phyloP scores from a whole-genome alignment of 2,888 invertebrate species.

The Empis livida region DNA sequence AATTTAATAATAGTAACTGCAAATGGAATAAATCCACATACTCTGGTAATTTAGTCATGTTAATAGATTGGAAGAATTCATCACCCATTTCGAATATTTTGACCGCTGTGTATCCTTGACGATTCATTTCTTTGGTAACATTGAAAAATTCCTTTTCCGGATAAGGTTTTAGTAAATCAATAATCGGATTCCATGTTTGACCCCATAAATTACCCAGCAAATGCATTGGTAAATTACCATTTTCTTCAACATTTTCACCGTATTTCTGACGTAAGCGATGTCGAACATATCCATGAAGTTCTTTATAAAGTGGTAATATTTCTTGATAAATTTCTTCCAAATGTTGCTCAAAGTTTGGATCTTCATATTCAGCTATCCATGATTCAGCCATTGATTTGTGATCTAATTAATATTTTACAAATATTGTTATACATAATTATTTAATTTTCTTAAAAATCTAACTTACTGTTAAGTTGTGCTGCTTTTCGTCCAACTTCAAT shows the following conservation, averaged over 20 bases:
- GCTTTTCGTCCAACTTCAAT: constrained; percentile 54
- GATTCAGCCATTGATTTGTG: constrained; percentile 53
- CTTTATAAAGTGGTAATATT: constrained; percentile 64
- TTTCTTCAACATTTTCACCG: constrained; percentile 49
- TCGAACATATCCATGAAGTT: constrained; percentile 72
- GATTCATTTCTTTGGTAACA: constrained; percentile 54
- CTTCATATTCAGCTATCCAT: constrained; percentile 61
- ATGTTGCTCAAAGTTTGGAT: constrained; percentile 52
- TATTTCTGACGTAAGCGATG: constrained; percentile 55
- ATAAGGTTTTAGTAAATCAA: constrained; percentile 52
- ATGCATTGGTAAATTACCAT: constrained; percentile 66
- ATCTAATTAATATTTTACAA: constrained; percentile 39
- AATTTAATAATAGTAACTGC: neutral
- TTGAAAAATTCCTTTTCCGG: constrained; percentile 56
- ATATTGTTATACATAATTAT: too few species aligned
- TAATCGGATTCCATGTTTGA: constrained; percentile 50
- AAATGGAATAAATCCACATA: constrained; percentile 6
- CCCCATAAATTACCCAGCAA: constrained; percentile 73
- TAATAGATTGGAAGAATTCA: constrained; percentile 71
- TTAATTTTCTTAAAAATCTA: too few species aligned
- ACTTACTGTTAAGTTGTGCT: constrained; percentile 52
- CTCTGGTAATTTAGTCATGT: constrained; percentile 60
- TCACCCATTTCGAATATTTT: constrained; percentile 75
- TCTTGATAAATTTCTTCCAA: constrained; percentile 54
- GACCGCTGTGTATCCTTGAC: constrained; percentile 54